Conservation (phyloP, 23 tunicate species). For the Trididemnum miniatum region DNA sequence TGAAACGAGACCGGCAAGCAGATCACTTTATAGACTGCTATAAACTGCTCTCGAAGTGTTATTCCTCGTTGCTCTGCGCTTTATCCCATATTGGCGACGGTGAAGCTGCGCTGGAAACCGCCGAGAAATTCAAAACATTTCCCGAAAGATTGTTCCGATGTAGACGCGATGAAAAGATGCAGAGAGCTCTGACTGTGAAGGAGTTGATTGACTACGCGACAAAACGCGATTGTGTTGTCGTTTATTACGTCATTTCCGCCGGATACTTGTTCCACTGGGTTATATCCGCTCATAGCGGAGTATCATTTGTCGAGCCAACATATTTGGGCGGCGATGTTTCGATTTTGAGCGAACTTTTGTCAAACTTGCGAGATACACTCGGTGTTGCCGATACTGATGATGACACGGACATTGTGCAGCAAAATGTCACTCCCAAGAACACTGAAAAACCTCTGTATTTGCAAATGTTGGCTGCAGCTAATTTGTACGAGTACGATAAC, state of each 20-base stretch:
- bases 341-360: constrained; percentile 29
- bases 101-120: constrained; percentile 39
- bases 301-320: background rate
- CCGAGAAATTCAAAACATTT: constrained; percentile 46
- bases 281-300: constrained; percentile 40
- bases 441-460: background rate
- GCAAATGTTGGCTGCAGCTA: background rate
- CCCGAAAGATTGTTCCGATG: constrained; percentile 21
- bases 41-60: constrained; percentile 41
- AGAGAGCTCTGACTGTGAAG: background rate
- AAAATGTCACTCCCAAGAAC: background rate
- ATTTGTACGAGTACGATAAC: background rate
- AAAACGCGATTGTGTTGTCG: constrained; percentile 3
- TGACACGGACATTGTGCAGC: background rate
- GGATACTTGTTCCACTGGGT: constrained; percentile 54
- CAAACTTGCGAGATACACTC: constrained; percentile 37
- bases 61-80: constrained; percentile 34
- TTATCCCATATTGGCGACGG: constrained; percentile 13
- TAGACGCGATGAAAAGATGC: background rate
- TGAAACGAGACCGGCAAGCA: background rate
- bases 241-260: constrained; percentile 34
- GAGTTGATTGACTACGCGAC: constrained; percentile 43
- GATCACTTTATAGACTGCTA: background rate
- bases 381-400: constrained; percentile 51
- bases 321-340: background rate